Base-by-base conservation (phyloP, 1,140 invertebrate species). In the Anastatus disparis region DNA sequence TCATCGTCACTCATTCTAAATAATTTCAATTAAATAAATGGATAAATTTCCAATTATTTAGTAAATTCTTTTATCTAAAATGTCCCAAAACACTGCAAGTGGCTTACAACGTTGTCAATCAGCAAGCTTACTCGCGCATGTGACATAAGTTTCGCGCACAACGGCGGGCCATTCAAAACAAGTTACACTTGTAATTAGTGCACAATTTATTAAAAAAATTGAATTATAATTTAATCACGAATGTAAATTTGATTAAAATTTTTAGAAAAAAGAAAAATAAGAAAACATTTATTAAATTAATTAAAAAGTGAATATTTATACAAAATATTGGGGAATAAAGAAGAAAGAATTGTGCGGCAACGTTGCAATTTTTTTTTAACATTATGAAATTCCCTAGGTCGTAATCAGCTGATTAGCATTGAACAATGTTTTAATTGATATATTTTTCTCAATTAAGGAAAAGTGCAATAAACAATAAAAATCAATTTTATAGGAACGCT, bases 1-100 rank as follows among this genome's bases (percentile, higher is more conserved):
- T 96, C 94, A 85, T 96, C 94, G 84, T 95, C 94, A 84, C 93
- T 95, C 93, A 95, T 94, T 70, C 48, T 81, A 67, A 44, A 67
- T 12, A 42, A 58, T 38, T 64, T 6, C 13, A n/a, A 44, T 31
- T 53, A 44, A 35, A 69, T n/a, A 55, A 53, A 13, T 44, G 26
- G 7, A 22, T 20, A 70, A 70, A 44, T 63, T 63, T 2, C 61
- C 9, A 24, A 70, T 24, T 35, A 4, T 10, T 35, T 35, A 35
- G 10, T 35, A 35, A 6, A 6, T 10, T 20, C 2, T 24, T 61
- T 61, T 69, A 69, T 44, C 56, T 56, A 69, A 69, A 69, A 69
- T 69, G 66, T 69, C 66, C n/a, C 56, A 69, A 66, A 69, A 69
- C 66, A 69, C 56, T 69, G 26, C 66, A 40, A 67, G 53, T 67